These are phyloP conservation scores for Orussus abietinus DNA, from an alignment of 1,140 invertebrate species.

Conservation along the genomic window DNA sequence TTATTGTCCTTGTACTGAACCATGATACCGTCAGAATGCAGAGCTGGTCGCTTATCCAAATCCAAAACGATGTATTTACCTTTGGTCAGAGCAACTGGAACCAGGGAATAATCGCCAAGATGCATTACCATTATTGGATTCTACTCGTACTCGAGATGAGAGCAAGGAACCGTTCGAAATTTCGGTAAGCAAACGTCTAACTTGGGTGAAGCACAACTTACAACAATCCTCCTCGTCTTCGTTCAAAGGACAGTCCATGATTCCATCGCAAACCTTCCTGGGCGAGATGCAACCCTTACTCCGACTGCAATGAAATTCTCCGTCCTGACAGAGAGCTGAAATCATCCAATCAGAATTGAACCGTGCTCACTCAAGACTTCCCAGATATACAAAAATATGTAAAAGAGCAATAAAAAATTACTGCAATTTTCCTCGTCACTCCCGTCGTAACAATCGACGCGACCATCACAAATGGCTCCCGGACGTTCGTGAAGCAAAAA, in stretches of 20 bases:
- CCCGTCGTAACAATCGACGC: constrained; percentile 69
- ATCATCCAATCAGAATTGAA: constrained; percentile 13
- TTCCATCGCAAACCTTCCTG: constrained; percentile 59
- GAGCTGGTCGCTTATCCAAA: constrained; percentile 55
- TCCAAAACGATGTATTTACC: constrained; percentile 58
- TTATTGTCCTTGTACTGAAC: constrained; percentile 54
- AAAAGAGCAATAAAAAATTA: constrained; percentile 25
- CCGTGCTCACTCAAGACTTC: background rate
- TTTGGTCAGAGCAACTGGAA: constrained; percentile 63
- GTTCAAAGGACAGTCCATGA: constrained; percentile 59
- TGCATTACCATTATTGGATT: background rate
- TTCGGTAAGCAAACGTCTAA: no score
- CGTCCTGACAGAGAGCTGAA: constrained; percentile 55
- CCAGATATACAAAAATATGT: background rate
- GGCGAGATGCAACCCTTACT: constrained; percentile 59
- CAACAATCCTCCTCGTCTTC: constrained; percentile 74
- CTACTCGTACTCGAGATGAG: background rate
- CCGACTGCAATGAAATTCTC: constrained; percentile 57
- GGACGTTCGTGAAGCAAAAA: constrained; percentile 56
- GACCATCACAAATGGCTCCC: constrained; percentile 71
- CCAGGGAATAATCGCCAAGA: background rate
- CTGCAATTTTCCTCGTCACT: constrained; percentile 73
- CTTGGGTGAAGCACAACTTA: constrained; percentile 42
- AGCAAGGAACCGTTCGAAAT: constrained; percentile 8
- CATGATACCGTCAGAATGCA: constrained; percentile 60